phyloP scores from a whole-genome alignment of 2,888 invertebrate species.

The Octonoba sinensis region DNA sequence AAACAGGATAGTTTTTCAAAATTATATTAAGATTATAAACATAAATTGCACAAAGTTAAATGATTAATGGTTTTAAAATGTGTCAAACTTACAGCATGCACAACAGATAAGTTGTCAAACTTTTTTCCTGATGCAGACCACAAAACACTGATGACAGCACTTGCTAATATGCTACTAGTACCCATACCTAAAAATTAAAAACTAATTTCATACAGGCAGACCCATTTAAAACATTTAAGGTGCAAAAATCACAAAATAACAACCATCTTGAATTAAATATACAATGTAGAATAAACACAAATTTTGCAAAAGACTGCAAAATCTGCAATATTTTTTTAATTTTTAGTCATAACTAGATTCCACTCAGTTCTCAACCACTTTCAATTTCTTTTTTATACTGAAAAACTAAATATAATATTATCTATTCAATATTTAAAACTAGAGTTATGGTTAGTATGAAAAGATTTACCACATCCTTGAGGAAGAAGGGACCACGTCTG shows the following conservation, averaged over 20 bases:
- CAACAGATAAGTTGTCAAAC: slow-evolving; percentile 70
- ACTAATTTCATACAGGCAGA: background rate
- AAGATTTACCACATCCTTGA: slow-evolving; percentile 72
- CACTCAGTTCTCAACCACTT: no score
- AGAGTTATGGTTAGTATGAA: background rate
- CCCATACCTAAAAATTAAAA: slow-evolving; percentile 72
- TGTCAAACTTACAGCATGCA: slow-evolving; percentile 70
- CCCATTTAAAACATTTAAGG: no score
- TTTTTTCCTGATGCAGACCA: slow-evolving; percentile 71
- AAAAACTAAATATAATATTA: no score
- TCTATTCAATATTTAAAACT: background rate
- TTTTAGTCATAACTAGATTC: no score
- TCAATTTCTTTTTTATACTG: no score
- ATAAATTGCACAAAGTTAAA: no score
- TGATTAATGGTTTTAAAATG: no score
- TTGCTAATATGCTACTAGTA: slow-evolving; percentile 75
- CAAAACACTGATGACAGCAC: slow-evolving; percentile 73
- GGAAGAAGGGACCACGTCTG: slow-evolving; percentile 73
- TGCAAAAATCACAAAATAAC: no score
- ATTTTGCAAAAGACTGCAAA: background rate
- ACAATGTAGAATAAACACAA: background rate
- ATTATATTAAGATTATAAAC: no score
- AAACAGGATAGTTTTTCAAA: no score
- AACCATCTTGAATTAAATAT: no score
- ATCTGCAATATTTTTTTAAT: background rate